These are phyloP conservation scores for Lomographa bimaculata DNA, from an alignment of 2,888 invertebrate species.

Conservation along the genomic window DNA sequence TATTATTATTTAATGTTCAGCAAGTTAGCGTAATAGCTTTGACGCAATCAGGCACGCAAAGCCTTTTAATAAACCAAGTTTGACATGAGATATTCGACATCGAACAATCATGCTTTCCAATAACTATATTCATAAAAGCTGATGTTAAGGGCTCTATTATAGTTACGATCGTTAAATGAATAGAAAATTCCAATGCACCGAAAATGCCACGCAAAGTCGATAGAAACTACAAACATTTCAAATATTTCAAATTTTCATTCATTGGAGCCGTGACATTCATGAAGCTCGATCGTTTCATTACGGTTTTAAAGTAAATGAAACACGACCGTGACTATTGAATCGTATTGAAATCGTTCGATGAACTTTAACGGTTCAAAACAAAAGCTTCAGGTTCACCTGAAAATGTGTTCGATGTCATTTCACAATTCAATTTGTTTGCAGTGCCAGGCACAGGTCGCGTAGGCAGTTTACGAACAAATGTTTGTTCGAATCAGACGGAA, in stretches of 20 bases:
- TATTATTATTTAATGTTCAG: no score
- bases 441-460: slow-evolving; percentile 42
- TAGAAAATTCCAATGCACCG: no score
- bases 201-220: no score
- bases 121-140: no score
- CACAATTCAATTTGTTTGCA: slow-evolving; percentile 24
- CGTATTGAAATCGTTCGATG: slow-evolving; percentile 10
- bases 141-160: no score
- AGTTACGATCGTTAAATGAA: no score
- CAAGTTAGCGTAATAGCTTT: not conserved
- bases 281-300: no score
- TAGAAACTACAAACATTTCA: no score
- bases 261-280: no score
- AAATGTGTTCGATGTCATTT: slow-evolving; percentile 18
- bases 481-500: slow-evolving; percentile 25
- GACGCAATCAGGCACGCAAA: not conserved
- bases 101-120: no score
- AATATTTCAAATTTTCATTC: no score
- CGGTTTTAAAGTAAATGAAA: slow-evolving; percentile 1
- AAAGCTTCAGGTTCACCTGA: slow-evolving; percentile 21
- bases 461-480: slow-evolving; percentile 25
- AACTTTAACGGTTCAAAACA: slow-evolving; percentile 13
- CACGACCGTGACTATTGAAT: not conserved
- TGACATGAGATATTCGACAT: no score
- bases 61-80: not conserved